Conservation (phyloP, 2,113 vertebrate species). For the Vidua chalybeata region DNA sequence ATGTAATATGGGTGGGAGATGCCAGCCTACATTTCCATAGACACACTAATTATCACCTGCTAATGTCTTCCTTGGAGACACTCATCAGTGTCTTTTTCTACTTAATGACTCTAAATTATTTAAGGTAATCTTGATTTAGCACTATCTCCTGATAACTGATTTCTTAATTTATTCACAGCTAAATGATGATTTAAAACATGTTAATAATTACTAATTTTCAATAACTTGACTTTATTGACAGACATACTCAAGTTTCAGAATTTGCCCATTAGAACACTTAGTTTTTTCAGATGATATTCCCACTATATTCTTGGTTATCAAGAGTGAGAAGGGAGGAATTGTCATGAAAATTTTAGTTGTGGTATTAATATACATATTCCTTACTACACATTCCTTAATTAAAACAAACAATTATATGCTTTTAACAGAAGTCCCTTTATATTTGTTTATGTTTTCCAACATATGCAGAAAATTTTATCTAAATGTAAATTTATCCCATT, state of each 20-base stretch:
- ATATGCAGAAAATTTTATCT: background rate
- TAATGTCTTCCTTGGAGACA: background rate
- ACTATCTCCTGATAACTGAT: background rate
- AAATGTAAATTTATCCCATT: background rate
- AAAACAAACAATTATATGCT: background rate
- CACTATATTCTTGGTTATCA: background rate
- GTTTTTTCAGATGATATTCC: background rate
- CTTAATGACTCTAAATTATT: background rate
- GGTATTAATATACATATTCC: background rate
- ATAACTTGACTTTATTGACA: background rate
- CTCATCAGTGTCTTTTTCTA: background rate
- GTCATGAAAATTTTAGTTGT: background rate
- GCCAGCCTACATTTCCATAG: background rate
- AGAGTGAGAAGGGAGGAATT: background rate
- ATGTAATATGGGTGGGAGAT: background rate
- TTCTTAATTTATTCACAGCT: background rate
- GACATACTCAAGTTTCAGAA: background rate
- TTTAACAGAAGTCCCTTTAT: background rate
- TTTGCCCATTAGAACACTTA: background rate
- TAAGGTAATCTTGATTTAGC: background rate
- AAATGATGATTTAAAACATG: background rate
- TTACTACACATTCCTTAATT: background rate
- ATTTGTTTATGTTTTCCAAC: background rate
- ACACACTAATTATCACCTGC: background rate
- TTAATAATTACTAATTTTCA: background rate